These are phyloP conservation scores for Lophochroa leadbeateri DNA, from an alignment of 2,113 vertebrate genomes.

Conservation along the genomic window DNA sequence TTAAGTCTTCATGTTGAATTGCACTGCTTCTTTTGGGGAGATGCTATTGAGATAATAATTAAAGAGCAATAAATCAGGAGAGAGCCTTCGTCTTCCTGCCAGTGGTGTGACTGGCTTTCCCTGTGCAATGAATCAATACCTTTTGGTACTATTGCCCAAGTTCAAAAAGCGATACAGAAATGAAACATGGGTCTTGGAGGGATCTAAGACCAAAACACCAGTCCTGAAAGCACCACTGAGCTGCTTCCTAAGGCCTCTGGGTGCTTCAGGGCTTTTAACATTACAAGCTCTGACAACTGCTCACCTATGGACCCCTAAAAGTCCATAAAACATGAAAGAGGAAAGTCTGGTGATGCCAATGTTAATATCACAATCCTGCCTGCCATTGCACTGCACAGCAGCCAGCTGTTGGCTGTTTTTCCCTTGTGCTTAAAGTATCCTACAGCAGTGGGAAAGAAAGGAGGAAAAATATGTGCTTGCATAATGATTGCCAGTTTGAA, in stretches of 20 bases:
- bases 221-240: background rate
- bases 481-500: background rate
- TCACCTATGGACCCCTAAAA: background rate
- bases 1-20: background rate
- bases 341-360: background rate
- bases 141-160: background rate
- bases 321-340: background rate
- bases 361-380: background rate
- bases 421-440: background rate
- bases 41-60: background rate
- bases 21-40: background rate
- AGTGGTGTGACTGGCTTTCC: background rate
- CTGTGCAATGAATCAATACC: background rate
- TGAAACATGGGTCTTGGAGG: accelerated
- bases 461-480: background rate
- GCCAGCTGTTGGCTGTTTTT: background rate
- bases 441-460: background rate
- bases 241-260: background rate
- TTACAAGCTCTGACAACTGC: background rate
- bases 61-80: background rate
- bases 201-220: background rate
- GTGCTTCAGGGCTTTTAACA: background rate
- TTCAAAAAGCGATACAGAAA: background rate
- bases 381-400: background rate
- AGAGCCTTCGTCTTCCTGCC: background rate